Percentiles rank a stretch among this genome's conserved stretches.
Evolutionary conservation across 2,888 invertebrate species (phyloP).

Genomic region (Idaea straminata): DNA sequence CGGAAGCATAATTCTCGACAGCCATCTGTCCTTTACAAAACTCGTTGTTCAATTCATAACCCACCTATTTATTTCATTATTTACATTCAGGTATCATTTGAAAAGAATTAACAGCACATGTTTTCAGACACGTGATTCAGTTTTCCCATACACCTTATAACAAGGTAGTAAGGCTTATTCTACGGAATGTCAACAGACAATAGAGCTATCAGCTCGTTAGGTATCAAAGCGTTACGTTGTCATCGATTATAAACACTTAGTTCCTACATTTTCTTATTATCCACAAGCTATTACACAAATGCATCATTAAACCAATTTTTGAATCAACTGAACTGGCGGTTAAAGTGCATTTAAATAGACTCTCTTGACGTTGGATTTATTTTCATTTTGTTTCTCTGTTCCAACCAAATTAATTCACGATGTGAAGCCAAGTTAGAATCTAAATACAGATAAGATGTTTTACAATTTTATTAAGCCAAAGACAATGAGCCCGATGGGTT

Average conservation of each 20-base stretch:
- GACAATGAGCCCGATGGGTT: no score
- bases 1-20: slow-evolving; percentile 1
- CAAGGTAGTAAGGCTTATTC: slow-evolving; percentile 25
- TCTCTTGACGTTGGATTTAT: background rate
- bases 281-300: slow-evolving; percentile 21
- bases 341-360: background rate
- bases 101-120: slow-evolving; percentile 27
- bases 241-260: slow-evolving; percentile 34
- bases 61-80: slow-evolving; percentile 12
- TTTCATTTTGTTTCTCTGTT: background rate
- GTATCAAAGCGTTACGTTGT: slow-evolving; percentile 31
- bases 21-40: slow-evolving; percentile 5
- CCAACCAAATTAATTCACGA: no score
- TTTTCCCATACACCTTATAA: slow-evolving; percentile 23
- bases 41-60: slow-evolving; percentile 2
- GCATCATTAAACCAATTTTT: slow-evolving; percentile 10
- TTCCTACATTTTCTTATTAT: slow-evolving; percentile 44
- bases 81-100: slow-evolving; percentile 18
- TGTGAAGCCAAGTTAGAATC: no score
- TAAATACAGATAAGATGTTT: no score
- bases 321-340: background rate
- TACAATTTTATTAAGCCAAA: no score
- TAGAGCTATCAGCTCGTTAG: slow-evolving; percentile 34
- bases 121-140: slow-evolving; percentile 34
- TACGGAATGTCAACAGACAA: slow-evolving; percentile 30